Evolutionary conservation across 2,888 invertebrate species (phyloP).

Genomic region (Drosophila neotestacea): DNA sequence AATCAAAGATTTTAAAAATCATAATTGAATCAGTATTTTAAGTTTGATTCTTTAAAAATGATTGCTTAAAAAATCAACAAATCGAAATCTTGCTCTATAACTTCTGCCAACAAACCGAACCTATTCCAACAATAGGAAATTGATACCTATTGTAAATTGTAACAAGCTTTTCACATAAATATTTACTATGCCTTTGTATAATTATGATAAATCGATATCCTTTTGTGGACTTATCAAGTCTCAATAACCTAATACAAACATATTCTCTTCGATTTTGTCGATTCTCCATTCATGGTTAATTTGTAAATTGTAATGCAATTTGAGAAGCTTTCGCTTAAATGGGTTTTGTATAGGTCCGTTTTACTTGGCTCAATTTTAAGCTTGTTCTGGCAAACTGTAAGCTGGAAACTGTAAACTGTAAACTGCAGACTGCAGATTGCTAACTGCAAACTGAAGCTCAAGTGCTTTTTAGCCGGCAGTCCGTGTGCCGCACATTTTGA

Average conservation of each 20-base stretch:
- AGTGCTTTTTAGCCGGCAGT: constrained; percentile 45
- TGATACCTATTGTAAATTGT: too few species aligned
- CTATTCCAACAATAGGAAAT: too few species aligned
- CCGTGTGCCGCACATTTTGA: constrained; percentile 66
- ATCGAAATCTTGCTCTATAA: too few species aligned
- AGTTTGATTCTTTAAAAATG: too few species aligned
- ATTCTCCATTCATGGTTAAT: neutral
- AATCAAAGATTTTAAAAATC: too few species aligned
- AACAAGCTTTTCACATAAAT: too few species aligned
- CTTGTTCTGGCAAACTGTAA: neutral
- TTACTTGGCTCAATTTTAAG: neutral
- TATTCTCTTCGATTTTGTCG: neutral
- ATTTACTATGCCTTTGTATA: neutral
- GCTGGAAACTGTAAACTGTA: neutral
- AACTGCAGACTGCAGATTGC: too few species aligned
- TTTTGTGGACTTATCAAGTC: neutral
- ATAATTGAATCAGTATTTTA: too few species aligned
- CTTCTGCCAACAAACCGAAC: too few species aligned
- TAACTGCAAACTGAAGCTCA: constrained; percentile 44
- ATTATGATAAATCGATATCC: neutral
- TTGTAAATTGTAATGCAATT: constrained; percentile 47
- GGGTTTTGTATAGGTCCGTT: constrained; percentile 37
- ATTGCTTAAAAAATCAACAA: too few species aligned
- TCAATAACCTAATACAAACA: neutral
- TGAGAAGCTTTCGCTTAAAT: constrained; percentile 41